Evolutionary conservation across 1,140 invertebrate species (phyloP), one percentile per base, ranked within the genome.

Genomic region (Theocolax elegans): DNA sequence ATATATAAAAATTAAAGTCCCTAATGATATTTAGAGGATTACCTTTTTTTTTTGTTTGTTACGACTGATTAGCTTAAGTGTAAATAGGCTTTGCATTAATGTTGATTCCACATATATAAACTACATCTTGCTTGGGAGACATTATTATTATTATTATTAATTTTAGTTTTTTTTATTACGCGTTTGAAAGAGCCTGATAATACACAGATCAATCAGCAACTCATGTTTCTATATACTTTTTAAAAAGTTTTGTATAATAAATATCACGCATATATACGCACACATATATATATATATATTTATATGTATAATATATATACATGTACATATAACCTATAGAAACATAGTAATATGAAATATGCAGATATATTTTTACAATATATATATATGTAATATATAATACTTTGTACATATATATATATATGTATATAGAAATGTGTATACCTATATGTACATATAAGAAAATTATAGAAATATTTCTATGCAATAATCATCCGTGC

Each of bases 1-100:
- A 66, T 76, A 83, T 82, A 83, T 82, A 84, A 84, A 71, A 85
- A 84, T 85, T 81, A 84, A 83, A 84, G 80, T 76, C 77, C 80
- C 81, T 81, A 84, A 78, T 77, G 76, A 79, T 84, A 84, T 79
- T 56, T 77, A 80, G 80, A 84, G 78, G 77, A 81, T 78, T 71
- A 56, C n/a, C 48, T 70, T n/a, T n/a, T n/a, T n/a, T n/a, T n/a
- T n/a, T n/a, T n/a, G n/a, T n/a, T n/a, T n/a, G n/a, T 58, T 78
- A 76, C 59, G 72, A 79, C 71, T 79, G 74, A 75, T 78, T 74
- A 76, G 76, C 76, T 78, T 77, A 77, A 76, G 75, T 78, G 75
- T 78, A 79, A 56, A 74, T 79, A 79, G 77, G 77, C 77, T 78
- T 79, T 76, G 74, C 51, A 64, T 49, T 58, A 59, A 49, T 59